Evolutionary conservation across 1,140 invertebrate genomes (phyloP), one percentile per base, ranked within the genome.

Genomic region (Atta texana): DNA sequence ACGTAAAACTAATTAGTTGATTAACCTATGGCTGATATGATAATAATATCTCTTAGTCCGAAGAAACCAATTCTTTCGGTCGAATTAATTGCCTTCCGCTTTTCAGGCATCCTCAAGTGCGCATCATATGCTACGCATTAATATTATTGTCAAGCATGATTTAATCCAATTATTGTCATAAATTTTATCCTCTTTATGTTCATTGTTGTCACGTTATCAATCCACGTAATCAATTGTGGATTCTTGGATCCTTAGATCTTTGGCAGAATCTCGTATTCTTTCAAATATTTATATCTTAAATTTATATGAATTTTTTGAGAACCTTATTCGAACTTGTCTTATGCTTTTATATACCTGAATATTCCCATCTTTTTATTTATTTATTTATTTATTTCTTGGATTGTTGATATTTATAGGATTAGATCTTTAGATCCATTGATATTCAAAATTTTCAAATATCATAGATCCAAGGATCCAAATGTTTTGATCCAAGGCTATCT

Each of bases 111-210:
- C 66, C 86, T 87, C 80, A 44, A 88, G 88, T 89, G 91, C 89
- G 89, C 91, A 82, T 84, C 84, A 49, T 89, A 91, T 92, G 86
- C 89, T 87, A 91, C 91, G 89, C 92, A 91, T 85, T 66, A 81
- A 87, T 76, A 87, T 93, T 93, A 93, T 93, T 93, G 93, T 93
- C 92, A 85, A 85, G 24, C 80, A 75, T 84, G 7, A 91, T 92
- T 87, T 76, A 81, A 57, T 88, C 90, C 68, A 71, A 90, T 89
- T 80, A 84, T 84, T 84, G 80, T 84, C 80, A 63, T 74, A 7
- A 74, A 84, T 74, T 84, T 82, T 82, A 31, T 59, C 28, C 21
- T 28, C 10, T 82, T 82, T 75, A 80, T 24, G 53, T 64, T 78
- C 63, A 85, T 93, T 93, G 93, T 93, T 94, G 92, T 92, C 91